Conservation (phyloP, 2,888 invertebrate genomes). For the Pandemis heparana region DNA sequence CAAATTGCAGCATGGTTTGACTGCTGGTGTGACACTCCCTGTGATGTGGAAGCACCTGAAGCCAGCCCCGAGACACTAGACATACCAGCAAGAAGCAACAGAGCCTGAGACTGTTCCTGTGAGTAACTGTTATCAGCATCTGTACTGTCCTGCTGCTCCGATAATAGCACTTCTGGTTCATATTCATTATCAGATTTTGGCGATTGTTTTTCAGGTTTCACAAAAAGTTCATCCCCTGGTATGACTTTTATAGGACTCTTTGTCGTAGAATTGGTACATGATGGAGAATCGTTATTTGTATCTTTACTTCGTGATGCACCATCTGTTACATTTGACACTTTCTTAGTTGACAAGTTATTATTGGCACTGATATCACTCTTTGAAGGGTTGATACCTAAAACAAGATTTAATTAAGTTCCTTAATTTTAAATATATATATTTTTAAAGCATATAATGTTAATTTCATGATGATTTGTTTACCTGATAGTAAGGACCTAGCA, state of each 20-base stretch:
- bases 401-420: slow-evolving; percentile 13
- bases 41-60: slow-evolving; percentile 75
- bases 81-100: slow-evolving; percentile 75
- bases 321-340: slow-evolving; percentile 67
- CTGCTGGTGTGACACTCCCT: slow-evolving; percentile 72
- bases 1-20: slow-evolving; percentile 84
- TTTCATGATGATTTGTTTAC: slow-evolving; percentile 51
- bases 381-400: slow-evolving; percentile 79
- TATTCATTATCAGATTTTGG: slow-evolving; percentile 79
- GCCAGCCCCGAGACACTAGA: slow-evolving; percentile 66
- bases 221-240: slow-evolving; percentile 64
- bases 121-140: slow-evolving; percentile 70
- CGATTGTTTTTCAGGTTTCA: slow-evolving; percentile 79
- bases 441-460: background rate
- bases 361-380: slow-evolving; percentile 73
- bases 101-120: slow-evolving; percentile 75
- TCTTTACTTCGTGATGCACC: slow-evolving; percentile 67
- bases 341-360: slow-evolving; percentile 67
- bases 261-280: slow-evolving; percentile 60
- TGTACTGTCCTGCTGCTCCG: slow-evolving; percentile 76
- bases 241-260: slow-evolving; percentile 71
- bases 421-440: too few relatives aligned
- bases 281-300: slow-evolving; percentile 61
- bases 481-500: slow-evolving; percentile 81
- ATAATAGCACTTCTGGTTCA: slow-evolving; percentile 80